Percentiles rank a stretch among this genome's conserved stretches.
These are phyloP conservation scores for Entomobrya multifasciata DNA, from an alignment of 2,888 invertebrate species.

Conservation along the genomic window DNA sequence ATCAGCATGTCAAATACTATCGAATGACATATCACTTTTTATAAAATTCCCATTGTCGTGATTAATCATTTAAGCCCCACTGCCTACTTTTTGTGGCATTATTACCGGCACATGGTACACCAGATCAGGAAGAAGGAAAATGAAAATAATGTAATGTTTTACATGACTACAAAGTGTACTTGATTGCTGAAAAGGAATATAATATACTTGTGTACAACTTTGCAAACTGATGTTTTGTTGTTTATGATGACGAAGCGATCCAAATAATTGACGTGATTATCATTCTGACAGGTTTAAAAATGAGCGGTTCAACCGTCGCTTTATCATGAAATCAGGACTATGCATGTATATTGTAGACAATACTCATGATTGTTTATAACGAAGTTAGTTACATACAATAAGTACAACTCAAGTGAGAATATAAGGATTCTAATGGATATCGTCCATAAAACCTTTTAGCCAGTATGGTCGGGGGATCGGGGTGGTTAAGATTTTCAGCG, in stretches of 20 bases:
- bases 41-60: no score
- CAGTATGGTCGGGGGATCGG: neutral
- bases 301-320: constrained; percentile 75
- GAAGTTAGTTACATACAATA: constrained; percentile 12
- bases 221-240: constrained; percentile 31
- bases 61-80: no score
- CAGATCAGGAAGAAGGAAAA: neutral
- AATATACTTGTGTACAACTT: neutral
- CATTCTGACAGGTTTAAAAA: constrained; percentile 79
- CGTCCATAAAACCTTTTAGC: neutral
- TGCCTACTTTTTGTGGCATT: constrained; percentile 31
- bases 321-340: constrained; percentile 76
- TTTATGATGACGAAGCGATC: constrained; percentile 61
- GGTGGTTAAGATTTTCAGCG: neutral
- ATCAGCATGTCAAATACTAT: no score
- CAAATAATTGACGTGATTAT: constrained; percentile 79
- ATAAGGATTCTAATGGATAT: constrained; percentile 1
- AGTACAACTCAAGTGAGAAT: neutral
- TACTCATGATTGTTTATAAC: constrained; percentile 72
- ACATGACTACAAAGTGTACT: constrained; percentile 21
- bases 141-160: constrained; percentile 24
- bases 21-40: no score
- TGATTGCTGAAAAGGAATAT: neutral
- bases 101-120: constrained; percentile 39
- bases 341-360: constrained; percentile 70